These are phyloP conservation scores for Psittacula derbiana DNA, from an alignment of 2,797 vertebrate species.

Conservation along the genomic window DNA sequence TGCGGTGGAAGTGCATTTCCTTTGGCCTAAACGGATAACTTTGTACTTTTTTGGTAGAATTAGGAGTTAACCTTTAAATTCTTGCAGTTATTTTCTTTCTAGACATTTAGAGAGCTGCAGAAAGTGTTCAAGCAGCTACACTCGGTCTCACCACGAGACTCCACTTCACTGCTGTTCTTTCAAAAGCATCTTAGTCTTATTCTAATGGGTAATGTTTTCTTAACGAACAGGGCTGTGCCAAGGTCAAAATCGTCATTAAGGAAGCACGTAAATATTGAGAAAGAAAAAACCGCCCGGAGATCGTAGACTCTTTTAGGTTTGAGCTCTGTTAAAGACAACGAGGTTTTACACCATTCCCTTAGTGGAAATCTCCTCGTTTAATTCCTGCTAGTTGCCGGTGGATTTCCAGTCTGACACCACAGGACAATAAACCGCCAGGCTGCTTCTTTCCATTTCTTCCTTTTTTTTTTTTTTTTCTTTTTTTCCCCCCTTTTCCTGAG, in stretches of 20 bases:
- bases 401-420: neutral
- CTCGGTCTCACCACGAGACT: neutral
- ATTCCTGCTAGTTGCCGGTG: neutral
- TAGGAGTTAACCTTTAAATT: neutral
- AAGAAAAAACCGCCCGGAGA: neutral
- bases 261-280: neutral
- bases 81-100: neutral
- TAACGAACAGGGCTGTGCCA: neutral
- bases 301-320: neutral
- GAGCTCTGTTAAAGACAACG: neutral
- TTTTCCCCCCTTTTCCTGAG: too few relatives aligned
- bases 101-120: neutral
- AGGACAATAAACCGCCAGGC: neutral
- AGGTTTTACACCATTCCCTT: neutral
- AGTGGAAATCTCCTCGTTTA: slow-evolving; percentile 3
- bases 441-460: neutral
- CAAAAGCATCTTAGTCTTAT: neutral
- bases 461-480: neutral
- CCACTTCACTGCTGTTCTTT: neutral
- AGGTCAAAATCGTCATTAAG: neutral
- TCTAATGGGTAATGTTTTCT: neutral
- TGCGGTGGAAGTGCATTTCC: neutral
- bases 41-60: neutral
- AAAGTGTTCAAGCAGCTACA: neutral
- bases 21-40: slow-evolving; percentile 17